phyloP scores from a whole-genome alignment of 35 echinoderm and acorn worm genomes.

The Apostichopus californicus region DNA sequence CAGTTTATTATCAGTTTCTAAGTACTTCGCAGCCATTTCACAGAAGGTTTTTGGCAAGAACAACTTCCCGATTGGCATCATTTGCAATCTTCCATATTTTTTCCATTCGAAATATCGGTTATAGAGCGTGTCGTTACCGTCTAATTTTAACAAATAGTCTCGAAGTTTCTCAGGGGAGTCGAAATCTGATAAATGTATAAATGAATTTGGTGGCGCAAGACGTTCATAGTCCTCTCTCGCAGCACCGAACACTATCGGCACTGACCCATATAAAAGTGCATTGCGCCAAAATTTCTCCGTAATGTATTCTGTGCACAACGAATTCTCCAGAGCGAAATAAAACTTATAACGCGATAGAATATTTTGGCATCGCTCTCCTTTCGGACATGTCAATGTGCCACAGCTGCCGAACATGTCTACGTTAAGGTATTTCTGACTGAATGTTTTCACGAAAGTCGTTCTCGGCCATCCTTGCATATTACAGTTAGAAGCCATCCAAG shows the following conservation, averaged over 20 bases:
- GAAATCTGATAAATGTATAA: conserved; percentile 50
- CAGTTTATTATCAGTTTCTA: background rate
- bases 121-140: conserved; percentile 45
- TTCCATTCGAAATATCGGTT: conserved; percentile 68
- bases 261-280: conserved; percentile 45
- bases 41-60: conserved; percentile 34
- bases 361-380: conserved; percentile 17
- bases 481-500: conserved; percentile 71
- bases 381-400: conserved; percentile 46
- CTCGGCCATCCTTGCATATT: conserved; percentile 45
- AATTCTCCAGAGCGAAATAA: conserved; percentile 70
- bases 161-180: background rate
- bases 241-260: conserved; percentile 50
- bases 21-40: conserved; percentile 25
- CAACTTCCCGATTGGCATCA: background rate
- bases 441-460: conserved; percentile 28
- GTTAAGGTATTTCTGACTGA: conserved; percentile 22
- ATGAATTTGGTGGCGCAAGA: conserved; percentile 51
- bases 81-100: background rate
- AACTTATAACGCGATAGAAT: conserved; percentile 63
- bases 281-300: conserved; percentile 80
- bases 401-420: conserved; percentile 62
- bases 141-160: background rate
- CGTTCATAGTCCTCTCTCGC: conserved; percentile 36
- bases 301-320: conserved; percentile 61